Percentiles rank a stretch among this genome's conserved stretches.
phyloP scores from a whole-genome alignment of 2,797 vertebrate species.

The Gadopsis marmoratus region DNA sequence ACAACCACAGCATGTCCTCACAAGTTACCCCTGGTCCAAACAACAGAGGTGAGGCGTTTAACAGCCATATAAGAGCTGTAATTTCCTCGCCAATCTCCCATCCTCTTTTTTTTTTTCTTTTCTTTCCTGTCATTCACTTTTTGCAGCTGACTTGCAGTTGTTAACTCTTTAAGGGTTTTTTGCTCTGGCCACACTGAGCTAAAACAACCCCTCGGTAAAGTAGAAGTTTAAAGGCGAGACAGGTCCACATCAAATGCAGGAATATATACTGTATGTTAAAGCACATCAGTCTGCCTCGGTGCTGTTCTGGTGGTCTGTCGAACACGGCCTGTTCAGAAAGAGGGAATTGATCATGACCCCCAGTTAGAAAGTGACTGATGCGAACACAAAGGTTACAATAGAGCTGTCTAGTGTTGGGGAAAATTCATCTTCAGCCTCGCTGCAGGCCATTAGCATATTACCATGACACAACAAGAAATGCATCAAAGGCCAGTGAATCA shows the following conservation, averaged over 20 bases:
- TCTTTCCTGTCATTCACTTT: conserved; percentile 17
- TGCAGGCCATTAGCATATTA: conserved; percentile 60
- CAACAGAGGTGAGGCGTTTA: conserved; percentile 64
- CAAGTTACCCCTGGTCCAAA: conserved; percentile 69
- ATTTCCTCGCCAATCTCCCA: conserved; percentile 54
- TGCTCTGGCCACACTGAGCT: background rate
- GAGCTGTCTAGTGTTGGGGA: conserved; percentile 41
- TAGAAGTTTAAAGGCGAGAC: background rate
- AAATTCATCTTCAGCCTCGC: conserved; percentile 66
- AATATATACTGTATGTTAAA: background rate
- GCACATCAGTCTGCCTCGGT: conserved; percentile 8
- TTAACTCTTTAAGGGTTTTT: conserved; percentile 42
- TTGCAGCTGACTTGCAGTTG: background rate
- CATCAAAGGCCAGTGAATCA: conserved; percentile 65
- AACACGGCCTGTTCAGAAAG: conserved; percentile 31
- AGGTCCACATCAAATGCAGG: background rate
- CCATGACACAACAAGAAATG: conserved; percentile 65
- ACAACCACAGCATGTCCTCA: conserved; percentile 73
- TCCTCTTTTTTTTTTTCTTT: conserved; percentile 8
- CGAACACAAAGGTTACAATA: conserved; percentile 63
- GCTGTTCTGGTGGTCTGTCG: conserved; percentile 59
- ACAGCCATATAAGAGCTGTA: conserved; percentile 63
- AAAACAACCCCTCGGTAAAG: background rate
- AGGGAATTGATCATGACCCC: conserved; percentile 47
- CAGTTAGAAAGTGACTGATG: conserved; percentile 63